Percentiles rank a stretch among this genome's conserved stretches.
Evolutionary conservation across 2,888 invertebrate species (phyloP).

Genomic region (Brachynemurus nebulosus): DNA sequence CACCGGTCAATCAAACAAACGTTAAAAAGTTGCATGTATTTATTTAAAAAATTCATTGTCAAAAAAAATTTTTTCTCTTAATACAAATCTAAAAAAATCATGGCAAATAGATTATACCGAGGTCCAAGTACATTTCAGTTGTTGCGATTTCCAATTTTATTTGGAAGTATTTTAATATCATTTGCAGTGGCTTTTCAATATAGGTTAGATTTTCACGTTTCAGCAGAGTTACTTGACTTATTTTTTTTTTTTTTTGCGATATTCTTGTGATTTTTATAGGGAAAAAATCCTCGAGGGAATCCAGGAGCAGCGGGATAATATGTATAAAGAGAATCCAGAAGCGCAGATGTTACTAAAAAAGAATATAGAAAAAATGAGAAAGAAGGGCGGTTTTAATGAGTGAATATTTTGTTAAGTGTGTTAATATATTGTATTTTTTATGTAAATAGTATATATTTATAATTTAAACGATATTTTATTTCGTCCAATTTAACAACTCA

Average conservation of each 20-base stretch:
- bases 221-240: too few relatives aligned
- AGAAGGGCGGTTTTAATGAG: too few relatives aligned
- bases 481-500: too few relatives aligned
- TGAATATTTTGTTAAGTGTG: too few relatives aligned
- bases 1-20: too few relatives aligned
- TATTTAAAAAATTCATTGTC: too few relatives aligned
- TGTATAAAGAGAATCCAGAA: constrained; percentile 3
- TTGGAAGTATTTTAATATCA: background rate
- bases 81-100: too few relatives aligned
- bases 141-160: constrained; percentile 3
- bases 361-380: constrained; percentile 1
- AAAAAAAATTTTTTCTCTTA: background rate
- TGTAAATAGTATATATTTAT: too few relatives aligned
- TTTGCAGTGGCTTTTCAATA: background rate
- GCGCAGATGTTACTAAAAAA: background rate
- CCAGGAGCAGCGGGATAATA: background rate
- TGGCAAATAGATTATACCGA: background rate
- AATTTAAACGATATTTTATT: too few relatives aligned
- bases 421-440: too few relatives aligned
- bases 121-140: background rate
- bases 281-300: background rate
- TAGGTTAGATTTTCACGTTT: background rate
- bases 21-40: too few relatives aligned
- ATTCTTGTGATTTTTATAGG: constrained; percentile 1
- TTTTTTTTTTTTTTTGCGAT: too few relatives aligned